phyloP scores from a whole-genome alignment of 2,113 vertebrate species.

The Pachycephala philippinensis region DNA sequence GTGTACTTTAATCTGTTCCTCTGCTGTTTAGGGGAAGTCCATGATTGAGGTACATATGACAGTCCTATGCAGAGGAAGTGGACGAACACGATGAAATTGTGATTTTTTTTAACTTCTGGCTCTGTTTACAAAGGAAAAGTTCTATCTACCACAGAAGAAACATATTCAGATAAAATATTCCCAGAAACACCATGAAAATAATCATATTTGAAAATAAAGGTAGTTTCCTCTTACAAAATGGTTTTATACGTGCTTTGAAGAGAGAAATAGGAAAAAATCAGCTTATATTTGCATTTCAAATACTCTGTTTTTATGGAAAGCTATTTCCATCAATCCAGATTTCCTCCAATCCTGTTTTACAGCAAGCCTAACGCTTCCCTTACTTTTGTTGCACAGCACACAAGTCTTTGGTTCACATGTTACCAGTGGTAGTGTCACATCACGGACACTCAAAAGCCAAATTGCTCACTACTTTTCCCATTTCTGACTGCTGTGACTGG shows the following conservation, averaged over 20 bases:
- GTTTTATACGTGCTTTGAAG: neutral
- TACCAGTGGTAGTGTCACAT: neutral
- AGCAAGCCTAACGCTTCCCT: neutral
- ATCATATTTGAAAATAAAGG: neutral
- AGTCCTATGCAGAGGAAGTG: neutral
- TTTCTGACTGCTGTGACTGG: neutral
- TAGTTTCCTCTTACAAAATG: neutral
- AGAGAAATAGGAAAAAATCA: neutral
- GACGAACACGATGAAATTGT: neutral
- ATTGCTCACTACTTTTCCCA: neutral
- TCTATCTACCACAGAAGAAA: neutral
- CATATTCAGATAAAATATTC: neutral
- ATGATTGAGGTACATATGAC: neutral
- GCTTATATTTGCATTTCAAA: neutral
- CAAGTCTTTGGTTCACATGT: neutral
- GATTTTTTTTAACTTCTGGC: neutral
- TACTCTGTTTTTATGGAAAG: neutral
- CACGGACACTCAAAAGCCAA: neutral
- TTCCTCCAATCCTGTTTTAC: neutral
- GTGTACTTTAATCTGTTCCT: neutral
- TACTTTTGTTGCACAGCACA: neutral
- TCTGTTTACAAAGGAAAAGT: neutral
- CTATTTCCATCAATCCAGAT: neutral
- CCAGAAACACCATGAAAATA: neutral
- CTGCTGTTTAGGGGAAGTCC: neutral